These are phyloP conservation scores for Laterallus jamaicensis DNA, from an alignment of 2,113 vertebrate species.

Conservation along the genomic window DNA sequence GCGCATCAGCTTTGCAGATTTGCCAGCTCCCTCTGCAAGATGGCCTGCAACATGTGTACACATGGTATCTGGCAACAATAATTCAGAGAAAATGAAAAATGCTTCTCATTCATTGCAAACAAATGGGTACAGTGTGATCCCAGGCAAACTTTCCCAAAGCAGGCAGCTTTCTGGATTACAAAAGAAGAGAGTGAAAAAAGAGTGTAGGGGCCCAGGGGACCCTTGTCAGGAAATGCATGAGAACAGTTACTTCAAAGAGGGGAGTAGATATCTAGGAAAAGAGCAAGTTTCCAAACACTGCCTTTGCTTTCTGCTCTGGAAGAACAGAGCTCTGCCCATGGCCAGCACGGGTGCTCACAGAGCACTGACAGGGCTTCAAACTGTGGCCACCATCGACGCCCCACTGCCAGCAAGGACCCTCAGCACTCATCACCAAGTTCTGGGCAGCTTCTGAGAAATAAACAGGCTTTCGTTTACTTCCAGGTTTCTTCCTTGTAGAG, in stretches of 20 bases:
- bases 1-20: slow-evolving; percentile 25
- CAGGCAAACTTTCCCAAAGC: slow-evolving; percentile 17
- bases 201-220: neutral
- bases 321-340: neutral
- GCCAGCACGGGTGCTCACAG: rapidly evolving
- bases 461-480: neutral
- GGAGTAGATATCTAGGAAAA: neutral
- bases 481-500: neutral
- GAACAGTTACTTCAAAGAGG: slow-evolving; percentile 9
- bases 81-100: slow-evolving; percentile 57
- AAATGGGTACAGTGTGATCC: slow-evolving; percentile 45
- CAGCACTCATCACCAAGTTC: neutral
- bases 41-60: slow-evolving; percentile 25
- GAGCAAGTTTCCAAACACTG: neutral
- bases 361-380: neutral
- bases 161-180: neutral
- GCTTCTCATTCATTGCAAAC: slow-evolving; percentile 57
- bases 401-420: neutral
- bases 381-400: rapidly evolving
- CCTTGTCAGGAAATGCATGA: neutral
- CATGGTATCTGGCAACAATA: slow-evolving; percentile 54
- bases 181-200: neutral
- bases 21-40: slow-evolving; percentile 50
- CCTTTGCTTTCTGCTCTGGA: neutral
- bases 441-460: neutral